Percentiles rank a stretch among this genome's conserved stretches.
Conservation (phyloP, 2,113 vertebrate genomes). For the Atherinomorus stipes region DNA sequence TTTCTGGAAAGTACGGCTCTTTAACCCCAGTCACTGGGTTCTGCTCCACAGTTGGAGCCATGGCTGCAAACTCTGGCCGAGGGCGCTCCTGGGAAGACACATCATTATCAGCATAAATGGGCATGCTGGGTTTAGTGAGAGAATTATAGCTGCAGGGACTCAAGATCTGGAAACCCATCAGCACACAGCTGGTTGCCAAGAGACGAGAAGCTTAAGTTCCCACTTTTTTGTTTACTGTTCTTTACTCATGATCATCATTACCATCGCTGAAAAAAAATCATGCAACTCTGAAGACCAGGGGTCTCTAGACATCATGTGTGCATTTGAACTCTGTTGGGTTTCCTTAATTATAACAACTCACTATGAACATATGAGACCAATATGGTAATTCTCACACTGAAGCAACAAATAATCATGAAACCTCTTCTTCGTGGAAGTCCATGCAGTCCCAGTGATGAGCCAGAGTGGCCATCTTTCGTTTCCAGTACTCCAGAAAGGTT, state of each 20-base stretch:
- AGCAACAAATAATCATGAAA: slow-evolving; percentile 25
- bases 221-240: neutral
- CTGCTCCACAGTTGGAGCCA: slow-evolving; percentile 82
- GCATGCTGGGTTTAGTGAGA: too few relatives aligned
- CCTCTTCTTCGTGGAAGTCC: slow-evolving; percentile 87
- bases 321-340: neutral
- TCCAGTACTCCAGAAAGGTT: slow-evolving; percentile 87
- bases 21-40: slow-evolving; percentile 86
- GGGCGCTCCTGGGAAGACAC: slow-evolving; percentile 75
- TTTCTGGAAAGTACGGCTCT: slow-evolving; percentile 84
- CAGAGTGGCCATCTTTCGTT: slow-evolving; percentile 83
- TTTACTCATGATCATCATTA: neutral
- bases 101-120: too few relatives aligned
- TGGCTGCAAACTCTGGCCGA: slow-evolving; percentile 83
- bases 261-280: neutral
- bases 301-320: neutral
- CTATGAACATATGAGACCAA: neutral
- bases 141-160: too few relatives aligned
- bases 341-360: neutral
- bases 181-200: neutral
- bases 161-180: neutral
- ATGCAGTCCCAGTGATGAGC: slow-evolving; percentile 87
- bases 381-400: neutral
- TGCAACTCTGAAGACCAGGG: neutral
- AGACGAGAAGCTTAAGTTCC: neutral